A percentile compares a stretch with the other conserved stretches of the same genome.
These are phyloP conservation scores for Leucoraja erinaceus DNA, from an alignment of 2,113 vertebrate genomes.

Conservation along the genomic window DNA sequence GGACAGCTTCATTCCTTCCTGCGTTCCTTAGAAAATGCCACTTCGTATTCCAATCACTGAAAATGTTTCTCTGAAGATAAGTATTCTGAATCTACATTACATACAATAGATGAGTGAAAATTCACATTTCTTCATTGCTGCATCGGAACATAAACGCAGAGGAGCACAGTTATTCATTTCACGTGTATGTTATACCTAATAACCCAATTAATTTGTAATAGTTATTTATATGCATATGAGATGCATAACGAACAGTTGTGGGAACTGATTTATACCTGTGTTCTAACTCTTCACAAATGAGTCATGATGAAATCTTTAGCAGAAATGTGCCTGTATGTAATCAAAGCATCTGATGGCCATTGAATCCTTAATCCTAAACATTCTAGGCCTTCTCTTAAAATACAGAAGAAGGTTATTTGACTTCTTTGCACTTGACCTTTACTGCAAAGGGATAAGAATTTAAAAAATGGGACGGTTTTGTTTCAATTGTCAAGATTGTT, in stretches of 20 bases:
- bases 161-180: background rate
- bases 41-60: background rate
- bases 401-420: background rate
- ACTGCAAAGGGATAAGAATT: no score
- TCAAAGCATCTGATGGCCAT: background rate
- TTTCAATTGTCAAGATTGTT: no score
- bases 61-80: background rate
- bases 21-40: background rate
- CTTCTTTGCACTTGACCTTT: no score
- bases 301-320: background rate
- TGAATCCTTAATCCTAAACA: background rate
- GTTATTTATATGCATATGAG: constrained; percentile 2
- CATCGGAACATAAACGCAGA: background rate
- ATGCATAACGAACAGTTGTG: no score
- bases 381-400: background rate
- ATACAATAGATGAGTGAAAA: background rate
- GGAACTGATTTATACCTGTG: background rate
- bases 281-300: background rate
- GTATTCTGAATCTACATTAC: background rate
- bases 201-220: constrained; percentile 23
- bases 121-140: constrained; percentile 9
- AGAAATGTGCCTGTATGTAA: background rate
- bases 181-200: background rate
- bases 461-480: no score
- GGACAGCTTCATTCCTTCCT: background rate